phyloP scores from a whole-genome alignment of 2,113 vertebrate species.

The Oreotrochilus melanogaster region DNA sequence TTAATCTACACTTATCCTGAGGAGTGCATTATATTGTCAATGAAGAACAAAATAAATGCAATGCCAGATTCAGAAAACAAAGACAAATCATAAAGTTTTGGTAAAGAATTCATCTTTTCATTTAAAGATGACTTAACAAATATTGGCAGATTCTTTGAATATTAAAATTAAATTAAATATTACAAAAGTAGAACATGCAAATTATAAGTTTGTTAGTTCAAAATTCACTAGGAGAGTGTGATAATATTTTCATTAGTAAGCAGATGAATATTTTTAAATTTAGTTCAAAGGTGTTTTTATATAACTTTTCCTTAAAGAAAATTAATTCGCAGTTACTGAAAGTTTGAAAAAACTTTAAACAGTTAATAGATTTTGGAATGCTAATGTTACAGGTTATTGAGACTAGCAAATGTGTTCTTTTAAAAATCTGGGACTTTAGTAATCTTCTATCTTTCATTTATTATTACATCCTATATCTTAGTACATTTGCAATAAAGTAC shows the following conservation, averaged over 20 bases:
- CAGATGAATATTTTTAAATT: not conserved
- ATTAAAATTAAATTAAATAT: not conserved
- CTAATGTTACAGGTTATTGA: not conserved
- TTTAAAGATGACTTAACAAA: not conserved
- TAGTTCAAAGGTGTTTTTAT: not conserved
- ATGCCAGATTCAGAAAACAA: not conserved
- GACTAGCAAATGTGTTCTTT: not conserved
- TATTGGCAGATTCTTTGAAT: not conserved
- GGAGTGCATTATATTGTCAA: not conserved
- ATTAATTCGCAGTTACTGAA: not conserved
- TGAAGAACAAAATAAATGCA: not conserved
- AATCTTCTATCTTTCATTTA: not conserved
- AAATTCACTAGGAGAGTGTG: not conserved
- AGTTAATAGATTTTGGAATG: not conserved
- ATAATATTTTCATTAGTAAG: not conserved
- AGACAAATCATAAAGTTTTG: not conserved
- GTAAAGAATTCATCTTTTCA: not conserved
- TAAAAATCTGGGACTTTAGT: not conserved
- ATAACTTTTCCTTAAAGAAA: not conserved
- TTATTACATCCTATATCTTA: not conserved
- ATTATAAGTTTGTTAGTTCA: not conserved
- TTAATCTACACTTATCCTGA: not conserved
- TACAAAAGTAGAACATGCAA: not conserved
- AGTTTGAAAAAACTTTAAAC: not conserved
- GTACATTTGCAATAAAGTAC: not conserved